These are phyloP conservation scores for Erpobdella octoculata DNA, from an alignment of 2,888 invertebrate species.

Conservation along the genomic window DNA sequence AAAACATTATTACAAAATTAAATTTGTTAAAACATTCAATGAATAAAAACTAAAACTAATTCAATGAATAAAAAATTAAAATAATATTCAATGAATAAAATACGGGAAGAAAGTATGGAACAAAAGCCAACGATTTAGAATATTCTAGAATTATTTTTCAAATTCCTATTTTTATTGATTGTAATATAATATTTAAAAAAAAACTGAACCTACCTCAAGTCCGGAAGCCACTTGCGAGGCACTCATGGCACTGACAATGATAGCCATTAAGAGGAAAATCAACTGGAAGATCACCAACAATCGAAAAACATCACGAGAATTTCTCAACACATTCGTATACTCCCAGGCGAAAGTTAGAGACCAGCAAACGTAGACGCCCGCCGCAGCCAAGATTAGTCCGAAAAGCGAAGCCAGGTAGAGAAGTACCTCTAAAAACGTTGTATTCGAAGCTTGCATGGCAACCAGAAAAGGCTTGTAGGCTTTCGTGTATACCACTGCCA, in stretches of 20 bases:
- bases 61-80: too few species aligned
- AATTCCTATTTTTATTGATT: neutral
- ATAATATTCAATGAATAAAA: too few species aligned
- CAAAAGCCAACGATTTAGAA: neutral
- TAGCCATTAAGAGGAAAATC: neutral
- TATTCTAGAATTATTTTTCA: neutral
- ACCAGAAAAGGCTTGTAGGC: constrained; percentile 2
- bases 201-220: neutral
- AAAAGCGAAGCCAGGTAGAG: neutral
- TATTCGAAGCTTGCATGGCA: neutral
- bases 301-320: neutral
- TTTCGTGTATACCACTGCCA: neutral
- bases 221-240: neutral
- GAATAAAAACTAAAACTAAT: too few species aligned
- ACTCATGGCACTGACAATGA: neutral
- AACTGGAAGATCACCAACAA: neutral
- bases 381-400: neutral
- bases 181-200: too few species aligned
- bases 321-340: neutral
- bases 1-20: too few species aligned
- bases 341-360: constrained; percentile 3
- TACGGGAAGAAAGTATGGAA: too few species aligned
- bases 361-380: neutral
- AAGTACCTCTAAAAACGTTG: neutral
- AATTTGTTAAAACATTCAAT: too few species aligned